Base-by-base conservation (phyloP, 2,113 vertebrate genomes). In the Channa maculata region DNA sequence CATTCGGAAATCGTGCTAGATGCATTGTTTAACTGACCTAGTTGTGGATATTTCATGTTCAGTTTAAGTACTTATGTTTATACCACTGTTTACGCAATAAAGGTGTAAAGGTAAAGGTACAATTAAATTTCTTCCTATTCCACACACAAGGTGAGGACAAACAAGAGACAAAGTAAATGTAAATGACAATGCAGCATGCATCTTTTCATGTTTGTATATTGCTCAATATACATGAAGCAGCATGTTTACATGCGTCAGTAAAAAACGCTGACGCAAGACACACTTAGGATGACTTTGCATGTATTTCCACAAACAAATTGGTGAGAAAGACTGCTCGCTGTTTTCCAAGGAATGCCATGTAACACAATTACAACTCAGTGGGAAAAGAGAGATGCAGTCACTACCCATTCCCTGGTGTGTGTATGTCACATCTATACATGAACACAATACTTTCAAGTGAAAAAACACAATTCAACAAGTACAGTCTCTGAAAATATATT, bases 401-500 rank as follows among this genome's bases (percentile, higher is more conserved):
- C 37, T 41, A 39, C 15, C 5, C 10, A 36, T 37, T 63, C 6
- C 3, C 6, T 12, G 52, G 54, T 38, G 4, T 2, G 14, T 4
- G 3, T 13, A 38, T 24, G 24, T 24, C 24, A 24, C 24, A 24
- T 24, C 24, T 24, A 24, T 24, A 24, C 24, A 24, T 24, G 24
- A 24, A 24, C 24, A 24, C 24, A 24, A 24, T 24, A 24, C 24
- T 24, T 24, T 24, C 24, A 3, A 45, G 41, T 33, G 37, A 55
- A 52, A 71, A 82, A 38, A 3, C 39, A 48, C 24, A 68, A 71
- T 4, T 11, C 34, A 24, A 24, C 24, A 49, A 46, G 8, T 63
- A 61, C 46, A 43, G 37, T 69, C 41, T 88, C 24, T 24, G 88
- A 92, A 92, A 92, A 93, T 92, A 88, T 49, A 85, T 92, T 91